Conservation (phyloP, 2,888 invertebrate species). For the Mechanitis messenoides region DNA sequence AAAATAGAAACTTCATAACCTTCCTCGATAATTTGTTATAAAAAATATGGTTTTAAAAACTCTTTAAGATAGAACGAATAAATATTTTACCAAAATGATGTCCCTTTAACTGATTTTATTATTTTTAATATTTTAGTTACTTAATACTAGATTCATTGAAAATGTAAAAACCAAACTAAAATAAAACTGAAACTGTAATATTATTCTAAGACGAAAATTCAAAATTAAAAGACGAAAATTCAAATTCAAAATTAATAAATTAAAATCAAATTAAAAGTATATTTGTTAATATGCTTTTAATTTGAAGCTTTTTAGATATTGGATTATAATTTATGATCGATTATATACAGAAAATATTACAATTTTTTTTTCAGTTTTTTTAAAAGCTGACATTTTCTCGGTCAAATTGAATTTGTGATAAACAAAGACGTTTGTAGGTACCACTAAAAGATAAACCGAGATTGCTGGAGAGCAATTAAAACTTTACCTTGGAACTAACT, state of each 20-base stretch:
- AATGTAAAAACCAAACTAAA: too few relatives aligned
- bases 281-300: too few relatives aligned
- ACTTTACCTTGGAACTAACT: conserved; percentile 72
- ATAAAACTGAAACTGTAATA: too few relatives aligned
- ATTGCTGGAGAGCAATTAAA: conserved; percentile 73
- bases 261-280: too few relatives aligned
- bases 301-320: too few relatives aligned
- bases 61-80: conserved; percentile 15
- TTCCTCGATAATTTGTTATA: conserved; percentile 10
- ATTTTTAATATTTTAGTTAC: too few relatives aligned
- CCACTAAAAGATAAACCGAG: conserved; percentile 73
- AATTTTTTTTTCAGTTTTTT: neutral
- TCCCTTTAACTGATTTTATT: conserved; percentile 2
- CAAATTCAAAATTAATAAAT: too few relatives aligned
- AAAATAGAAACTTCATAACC: conserved; percentile 14
- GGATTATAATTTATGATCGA: too few relatives aligned
- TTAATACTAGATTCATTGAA: too few relatives aligned
- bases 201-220: too few relatives aligned
- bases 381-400: conserved; percentile 14
- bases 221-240: too few relatives aligned
- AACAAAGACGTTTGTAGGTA: conserved; percentile 64
- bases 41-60: conserved; percentile 1
- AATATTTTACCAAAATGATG: conserved; percentile 9
- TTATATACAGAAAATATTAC: too few relatives aligned
- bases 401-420: conserved; percentile 70